Evolutionary conservation across 2,113 vertebrate genomes (phyloP).

Genomic region (Genyomyrus donnyi): DNA sequence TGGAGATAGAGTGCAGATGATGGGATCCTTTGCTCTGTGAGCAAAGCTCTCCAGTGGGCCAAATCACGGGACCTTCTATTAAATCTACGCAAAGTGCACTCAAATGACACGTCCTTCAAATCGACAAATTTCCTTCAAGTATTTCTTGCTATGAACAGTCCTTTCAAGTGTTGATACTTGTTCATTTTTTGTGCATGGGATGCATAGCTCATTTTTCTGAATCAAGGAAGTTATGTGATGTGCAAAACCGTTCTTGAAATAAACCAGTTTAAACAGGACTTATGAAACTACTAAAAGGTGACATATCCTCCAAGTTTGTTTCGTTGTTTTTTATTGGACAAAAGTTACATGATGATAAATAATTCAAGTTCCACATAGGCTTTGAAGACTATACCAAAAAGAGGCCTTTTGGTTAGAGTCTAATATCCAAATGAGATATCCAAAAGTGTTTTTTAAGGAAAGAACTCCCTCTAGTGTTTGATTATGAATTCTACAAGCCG

Average conservation of each 20-base stretch:
- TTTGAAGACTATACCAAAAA: neutral
- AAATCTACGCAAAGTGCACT: neutral
- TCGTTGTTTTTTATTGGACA: neutral
- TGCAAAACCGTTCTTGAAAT: neutral
- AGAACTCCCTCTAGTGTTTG: constrained; percentile 1
- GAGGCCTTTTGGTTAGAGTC: neutral
- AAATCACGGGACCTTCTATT: neutral
- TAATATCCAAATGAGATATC: neutral
- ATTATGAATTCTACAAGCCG: neutral
- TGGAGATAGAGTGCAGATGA: neutral
- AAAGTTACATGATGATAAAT: neutral
- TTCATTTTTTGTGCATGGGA: neutral
- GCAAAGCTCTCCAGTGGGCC: neutral
- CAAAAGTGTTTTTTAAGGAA: neutral
- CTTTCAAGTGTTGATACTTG: neutral
- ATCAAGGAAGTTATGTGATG: neutral
- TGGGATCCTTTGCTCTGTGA: neutral
- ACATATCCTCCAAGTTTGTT: neutral
- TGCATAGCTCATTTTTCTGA: neutral
- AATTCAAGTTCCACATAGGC: neutral
- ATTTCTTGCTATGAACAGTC: neutral
- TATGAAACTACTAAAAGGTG: neutral
- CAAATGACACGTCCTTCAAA: neutral
- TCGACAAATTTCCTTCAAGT: neutral
- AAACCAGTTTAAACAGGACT: neutral